phyloP scores from a whole-genome alignment of 2,888 invertebrate genomes.

The Dysmachus trigonus region DNA sequence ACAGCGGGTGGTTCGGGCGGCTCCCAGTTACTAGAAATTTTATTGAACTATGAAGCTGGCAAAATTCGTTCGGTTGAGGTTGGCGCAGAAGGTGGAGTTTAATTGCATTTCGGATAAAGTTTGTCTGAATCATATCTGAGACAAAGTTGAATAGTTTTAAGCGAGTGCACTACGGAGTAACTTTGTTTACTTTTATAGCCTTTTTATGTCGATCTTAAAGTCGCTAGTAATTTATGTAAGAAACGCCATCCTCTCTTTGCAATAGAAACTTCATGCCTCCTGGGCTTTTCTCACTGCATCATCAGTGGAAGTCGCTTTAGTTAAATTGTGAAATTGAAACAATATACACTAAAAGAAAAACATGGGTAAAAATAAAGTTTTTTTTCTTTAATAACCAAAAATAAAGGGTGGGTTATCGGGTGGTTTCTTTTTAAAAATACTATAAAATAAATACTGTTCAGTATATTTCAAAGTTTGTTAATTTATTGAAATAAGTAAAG shows the following conservation, averaged over 20 bases:
- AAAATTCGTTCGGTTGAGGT: not conserved
- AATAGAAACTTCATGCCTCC: not conserved
- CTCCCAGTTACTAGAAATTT: not conserved
- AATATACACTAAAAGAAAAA: no score
- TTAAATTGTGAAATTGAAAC: not conserved
- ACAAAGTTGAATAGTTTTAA: constrained; percentile 16
- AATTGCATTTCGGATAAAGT: constrained; percentile 34
- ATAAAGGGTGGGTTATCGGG: no score
- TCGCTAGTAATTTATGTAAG: not conserved
- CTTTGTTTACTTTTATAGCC: constrained; percentile 5
- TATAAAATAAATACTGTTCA: no score
- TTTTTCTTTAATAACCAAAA: no score
- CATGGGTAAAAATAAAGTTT: no score
- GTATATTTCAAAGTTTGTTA: no score
- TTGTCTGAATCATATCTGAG: constrained; percentile 19
- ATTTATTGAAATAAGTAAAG: no score
- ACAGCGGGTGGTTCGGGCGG: not conserved
- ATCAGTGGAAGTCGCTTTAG: not conserved
- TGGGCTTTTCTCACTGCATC: not conserved
- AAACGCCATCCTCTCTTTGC: not conserved
- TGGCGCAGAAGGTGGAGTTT: constrained; percentile 8
- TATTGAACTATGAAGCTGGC: constrained; percentile 11
- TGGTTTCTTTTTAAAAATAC: no score
- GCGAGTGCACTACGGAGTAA: not conserved
- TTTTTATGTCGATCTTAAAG: not conserved